These are phyloP conservation scores for Lynx canadensis DNA, from an alignment of 2,113 vertebrate species.

Conservation along the genomic window DNA sequence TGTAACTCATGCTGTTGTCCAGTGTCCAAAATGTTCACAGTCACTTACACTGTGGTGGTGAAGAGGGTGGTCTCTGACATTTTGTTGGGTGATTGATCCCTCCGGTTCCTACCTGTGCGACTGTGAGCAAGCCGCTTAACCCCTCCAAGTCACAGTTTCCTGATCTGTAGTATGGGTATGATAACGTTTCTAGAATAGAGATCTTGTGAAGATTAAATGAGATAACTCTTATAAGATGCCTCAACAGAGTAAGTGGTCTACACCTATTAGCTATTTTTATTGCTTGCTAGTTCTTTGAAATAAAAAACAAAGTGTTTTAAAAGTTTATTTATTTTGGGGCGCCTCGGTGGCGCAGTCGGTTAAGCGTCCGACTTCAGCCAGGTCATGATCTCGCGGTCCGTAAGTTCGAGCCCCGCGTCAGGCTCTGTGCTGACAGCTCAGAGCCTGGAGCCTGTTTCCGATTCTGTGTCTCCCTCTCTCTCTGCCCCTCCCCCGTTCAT, in stretches of 20 bases:
- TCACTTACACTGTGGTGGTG: neutral
- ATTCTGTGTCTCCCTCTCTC: too few species aligned
- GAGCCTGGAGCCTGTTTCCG: too few species aligned
- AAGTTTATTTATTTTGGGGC: too few species aligned
- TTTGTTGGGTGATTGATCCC: rapidly evolving
- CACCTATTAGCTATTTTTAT: neutral
- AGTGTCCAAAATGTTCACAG: neutral
- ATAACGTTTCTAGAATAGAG: neutral
- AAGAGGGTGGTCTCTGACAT: neutral
- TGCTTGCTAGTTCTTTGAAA: neutral
- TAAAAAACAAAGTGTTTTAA: too few species aligned
- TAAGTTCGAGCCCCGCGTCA: too few species aligned
- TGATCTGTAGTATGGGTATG: neutral
- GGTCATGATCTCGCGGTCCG: too few species aligned
- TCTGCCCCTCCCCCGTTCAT: too few species aligned
- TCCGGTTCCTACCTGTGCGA: neutral
- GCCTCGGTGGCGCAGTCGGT: too few species aligned
- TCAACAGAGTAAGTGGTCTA: neutral
- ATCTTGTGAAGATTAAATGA: neutral
- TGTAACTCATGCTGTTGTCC: neutral
- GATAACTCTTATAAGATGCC: neutral
- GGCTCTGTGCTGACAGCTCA: too few species aligned
- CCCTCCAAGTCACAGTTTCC: neutral
- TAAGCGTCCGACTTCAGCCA: too few species aligned
- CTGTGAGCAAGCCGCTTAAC: neutral